phyloP scores from a whole-genome alignment of 37 sponge, comb jelly and placozoan genomes.

The Haliclona indistincta region DNA sequence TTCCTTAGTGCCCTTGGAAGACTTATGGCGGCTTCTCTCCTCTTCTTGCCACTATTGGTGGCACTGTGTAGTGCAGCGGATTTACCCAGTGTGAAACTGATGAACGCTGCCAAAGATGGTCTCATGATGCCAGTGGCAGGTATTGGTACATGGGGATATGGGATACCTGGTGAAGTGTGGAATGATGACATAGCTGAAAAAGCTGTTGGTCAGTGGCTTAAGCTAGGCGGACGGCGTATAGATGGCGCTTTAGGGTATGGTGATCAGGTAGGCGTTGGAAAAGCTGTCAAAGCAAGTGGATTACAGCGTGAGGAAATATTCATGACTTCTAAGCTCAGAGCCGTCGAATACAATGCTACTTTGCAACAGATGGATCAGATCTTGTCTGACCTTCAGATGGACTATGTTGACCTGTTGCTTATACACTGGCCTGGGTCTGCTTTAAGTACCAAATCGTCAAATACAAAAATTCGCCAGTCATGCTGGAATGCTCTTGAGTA shows the following conservation, averaged over 20 bases:
- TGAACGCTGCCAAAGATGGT: constrained; percentile 29
- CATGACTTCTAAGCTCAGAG: constrained; percentile 24
- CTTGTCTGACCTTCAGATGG: constrained; percentile 7
- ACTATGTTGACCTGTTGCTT: constrained; percentile 32
- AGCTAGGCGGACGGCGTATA: constrained; percentile 14
- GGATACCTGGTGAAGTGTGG: constrained; percentile 16
- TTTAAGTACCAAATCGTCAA: neutral
- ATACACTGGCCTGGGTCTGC: constrained; percentile 30
- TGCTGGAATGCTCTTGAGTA: constrained; percentile 18
- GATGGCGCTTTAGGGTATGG: constrained; percentile 11
- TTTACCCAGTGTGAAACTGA: constrained; percentile 13
- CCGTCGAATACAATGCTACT: constrained; percentile 33
- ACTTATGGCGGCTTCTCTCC: no score
- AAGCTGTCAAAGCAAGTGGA: constrained; percentile 9
- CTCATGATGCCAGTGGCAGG: constrained; percentile 22
- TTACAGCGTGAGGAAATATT: constrained; percentile 34
- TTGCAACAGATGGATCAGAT: neutral
- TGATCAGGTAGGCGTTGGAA: constrained; percentile 8
- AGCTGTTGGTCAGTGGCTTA: constrained; percentile 16
- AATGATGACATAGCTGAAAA: constrained; percentile 23
- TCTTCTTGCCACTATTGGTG: neutral
- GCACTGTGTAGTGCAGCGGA: neutral
- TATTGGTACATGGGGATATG: constrained; percentile 26
- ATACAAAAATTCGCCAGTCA: constrained; percentile 10
- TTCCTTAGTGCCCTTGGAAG: no score